Conservation (phyloP, 2,113 vertebrate genomes). For the Poeciliopsis prolifica region DNA sequence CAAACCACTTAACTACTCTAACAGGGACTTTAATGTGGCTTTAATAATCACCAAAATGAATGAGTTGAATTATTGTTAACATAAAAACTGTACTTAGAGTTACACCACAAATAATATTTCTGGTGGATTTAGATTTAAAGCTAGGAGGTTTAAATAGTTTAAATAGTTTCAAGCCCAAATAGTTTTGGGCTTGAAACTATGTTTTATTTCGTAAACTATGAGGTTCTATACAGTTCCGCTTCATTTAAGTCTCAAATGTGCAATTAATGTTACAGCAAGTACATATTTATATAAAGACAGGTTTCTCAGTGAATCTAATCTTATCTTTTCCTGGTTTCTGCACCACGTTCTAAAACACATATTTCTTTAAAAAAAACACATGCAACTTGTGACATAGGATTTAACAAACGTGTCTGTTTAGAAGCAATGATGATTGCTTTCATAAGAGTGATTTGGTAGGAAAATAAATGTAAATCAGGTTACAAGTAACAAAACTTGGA, state of each 20-base stretch:
- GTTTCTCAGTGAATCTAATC: too few relatives aligned
- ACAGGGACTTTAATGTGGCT: slow-evolving; percentile 11
- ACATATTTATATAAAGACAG: too few relatives aligned
- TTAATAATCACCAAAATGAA: slow-evolving; percentile 14
- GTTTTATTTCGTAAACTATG: too few relatives aligned
- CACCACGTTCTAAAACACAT: not conserved
- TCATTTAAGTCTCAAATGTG: too few relatives aligned
- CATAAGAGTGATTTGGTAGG: not conserved
- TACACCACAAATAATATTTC: not conserved
- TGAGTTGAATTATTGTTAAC: not conserved
- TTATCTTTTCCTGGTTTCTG: not conserved
- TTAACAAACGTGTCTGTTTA: not conserved
- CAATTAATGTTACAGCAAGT: too few relatives aligned
- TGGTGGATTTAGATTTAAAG: not conserved
- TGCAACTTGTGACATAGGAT: slow-evolving; percentile 15
- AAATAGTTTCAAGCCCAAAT: too few relatives aligned
- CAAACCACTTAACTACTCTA: slow-evolving; percentile 26
- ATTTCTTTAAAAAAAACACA: not conserved
- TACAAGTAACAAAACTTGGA: not conserved
- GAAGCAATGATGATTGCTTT: slow-evolving; percentile 5
- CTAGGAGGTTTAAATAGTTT: too few relatives aligned
- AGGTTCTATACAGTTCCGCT: too few relatives aligned
- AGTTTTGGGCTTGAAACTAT: too few relatives aligned
- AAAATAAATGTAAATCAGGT: not conserved
- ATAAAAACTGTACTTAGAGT: not conserved